A percentile compares a stretch with the other conserved stretches of the same genome.
Evolutionary conservation across 2,888 invertebrate genomes (phyloP).

Genomic region (Polydrusus tereticollis): DNA sequence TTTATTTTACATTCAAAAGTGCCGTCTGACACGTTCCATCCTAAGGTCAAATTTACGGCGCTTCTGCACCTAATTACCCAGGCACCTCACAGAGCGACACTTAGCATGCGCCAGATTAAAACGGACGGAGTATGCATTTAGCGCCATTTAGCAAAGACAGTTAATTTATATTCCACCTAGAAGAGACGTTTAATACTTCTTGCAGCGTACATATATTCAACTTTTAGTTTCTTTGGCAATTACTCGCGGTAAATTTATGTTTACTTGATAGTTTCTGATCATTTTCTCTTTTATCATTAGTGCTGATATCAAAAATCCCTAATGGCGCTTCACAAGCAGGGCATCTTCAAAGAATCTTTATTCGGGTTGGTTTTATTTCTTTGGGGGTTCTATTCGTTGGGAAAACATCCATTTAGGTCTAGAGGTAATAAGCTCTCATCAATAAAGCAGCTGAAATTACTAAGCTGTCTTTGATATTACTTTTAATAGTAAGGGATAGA

Average conservation of each 20-base stretch:
- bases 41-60: slow-evolving; percentile 16
- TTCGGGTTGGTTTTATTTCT: too few species aligned
- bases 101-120: slow-evolving; percentile 37
- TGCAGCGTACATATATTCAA: slow-evolving; percentile 1
- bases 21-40: slow-evolving; percentile 1
- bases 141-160: slow-evolving; percentile 29
- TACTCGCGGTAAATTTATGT: not conserved
- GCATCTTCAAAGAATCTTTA: too few species aligned
- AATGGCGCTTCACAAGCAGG: too few species aligned
- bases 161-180: slow-evolving; percentile 30
- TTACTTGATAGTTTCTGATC: too few species aligned
- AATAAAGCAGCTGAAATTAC: too few species aligned
- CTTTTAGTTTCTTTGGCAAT: slow-evolving; percentile 2
- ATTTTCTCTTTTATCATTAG: too few species aligned
- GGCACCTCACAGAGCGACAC: slow-evolving; percentile 31
- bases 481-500: too few species aligned
- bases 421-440: too few species aligned
- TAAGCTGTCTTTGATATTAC: too few species aligned
- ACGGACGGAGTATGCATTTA: slow-evolving; percentile 38
- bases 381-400: too few species aligned
- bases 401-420: too few species aligned
- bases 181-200: slow-evolving; percentile 15
- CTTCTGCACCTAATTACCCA: slow-evolving; percentile 20
- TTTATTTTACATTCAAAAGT: not conserved
- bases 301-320: too few species aligned